Percentiles rank a stretch among this genome's conserved stretches.
phyloP scores from a whole-genome alignment of 2,113 vertebrate genomes.

The Limnothrissa miodon region DNA sequence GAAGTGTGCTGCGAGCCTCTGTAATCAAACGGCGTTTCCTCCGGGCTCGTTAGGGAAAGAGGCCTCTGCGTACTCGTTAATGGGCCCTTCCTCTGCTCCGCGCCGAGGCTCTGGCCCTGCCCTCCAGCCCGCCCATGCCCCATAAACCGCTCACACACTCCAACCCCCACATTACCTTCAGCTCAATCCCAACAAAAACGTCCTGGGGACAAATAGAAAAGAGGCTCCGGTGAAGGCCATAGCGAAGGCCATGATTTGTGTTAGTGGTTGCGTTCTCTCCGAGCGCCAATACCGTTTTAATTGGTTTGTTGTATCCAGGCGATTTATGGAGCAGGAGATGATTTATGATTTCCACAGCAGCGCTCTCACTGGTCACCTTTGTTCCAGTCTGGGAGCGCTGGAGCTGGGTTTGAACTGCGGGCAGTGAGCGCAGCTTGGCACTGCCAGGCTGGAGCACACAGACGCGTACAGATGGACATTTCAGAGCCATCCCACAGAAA shows the following conservation, averaged over 20 bases:
- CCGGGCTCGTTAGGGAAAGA: neutral
- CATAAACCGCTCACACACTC: neutral
- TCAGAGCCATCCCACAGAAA: neutral
- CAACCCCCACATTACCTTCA: neutral
- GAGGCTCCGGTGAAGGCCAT: neutral
- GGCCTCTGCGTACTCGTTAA: neutral
- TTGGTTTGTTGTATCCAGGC: neutral
- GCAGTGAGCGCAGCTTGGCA: neutral
- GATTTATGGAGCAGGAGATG: neutral
- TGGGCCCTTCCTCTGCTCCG: neutral
- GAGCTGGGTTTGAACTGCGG: neutral
- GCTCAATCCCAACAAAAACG: neutral
- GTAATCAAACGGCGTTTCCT: neutral
- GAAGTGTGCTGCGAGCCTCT: neutral
- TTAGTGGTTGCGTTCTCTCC: neutral
- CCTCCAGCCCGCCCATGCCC: neutral
- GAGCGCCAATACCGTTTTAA: neutral
- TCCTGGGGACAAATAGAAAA: neutral
- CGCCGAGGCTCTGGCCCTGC: neutral
- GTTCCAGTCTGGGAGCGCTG: neutral
- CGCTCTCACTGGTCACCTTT: neutral
- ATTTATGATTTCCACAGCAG: neutral
- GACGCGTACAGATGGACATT: neutral
- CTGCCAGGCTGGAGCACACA: neutral
- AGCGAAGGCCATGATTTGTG: neutral